Base-by-base conservation (phyloP, 2,888 invertebrate species). In the Catocala nupta region DNA sequence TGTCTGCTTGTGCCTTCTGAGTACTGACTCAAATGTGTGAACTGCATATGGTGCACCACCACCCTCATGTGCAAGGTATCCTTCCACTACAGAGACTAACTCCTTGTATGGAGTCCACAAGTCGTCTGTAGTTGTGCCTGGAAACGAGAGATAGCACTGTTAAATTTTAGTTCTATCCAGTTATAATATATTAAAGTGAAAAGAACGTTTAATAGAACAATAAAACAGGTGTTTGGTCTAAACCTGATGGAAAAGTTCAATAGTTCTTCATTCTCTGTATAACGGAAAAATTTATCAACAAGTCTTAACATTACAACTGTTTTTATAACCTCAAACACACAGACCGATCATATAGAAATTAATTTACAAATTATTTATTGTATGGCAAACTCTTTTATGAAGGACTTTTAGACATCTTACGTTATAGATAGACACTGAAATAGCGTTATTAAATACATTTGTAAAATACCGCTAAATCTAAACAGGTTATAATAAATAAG, bases 61-160 rank as follows among this genome's bases (percentile, higher is more conserved):
- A 53, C 91, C 93, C 39, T 96, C 95, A 55, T 95, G 95, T 7
- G 95, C 94, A 42, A 97, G 92, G 77, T 96, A 96, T 60, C 95
- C 95, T 80, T 97, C 97, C 47, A 97, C 96, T 53, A 96, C 95
- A 36, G 93, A 95, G 68, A 96, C 96, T 45, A 98, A 89, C 81
- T 97, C 96, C 82, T 97, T 97, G 89, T 96, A 97, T 0, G 97
- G 97, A 53, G 97, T 97, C 98, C 98, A 98, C 93, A 97, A 95
- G 88, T 98, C 97, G 82, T 97, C 97, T 9, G 95, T 94, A 48
- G 93, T 91, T 12, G 87, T 85, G 2, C 89, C 94, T 94, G 64
- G 6, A 39, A 39, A 39, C 36, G 9, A 25, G 4, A 25, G 9
- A 39, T 39, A 39, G 36, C 36, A 39, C 1, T 39, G 6, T 39